Evolutionary conservation across 2,797 vertebrate genomes (phyloP).

Genomic region (Potorous gilbertii): DNA sequence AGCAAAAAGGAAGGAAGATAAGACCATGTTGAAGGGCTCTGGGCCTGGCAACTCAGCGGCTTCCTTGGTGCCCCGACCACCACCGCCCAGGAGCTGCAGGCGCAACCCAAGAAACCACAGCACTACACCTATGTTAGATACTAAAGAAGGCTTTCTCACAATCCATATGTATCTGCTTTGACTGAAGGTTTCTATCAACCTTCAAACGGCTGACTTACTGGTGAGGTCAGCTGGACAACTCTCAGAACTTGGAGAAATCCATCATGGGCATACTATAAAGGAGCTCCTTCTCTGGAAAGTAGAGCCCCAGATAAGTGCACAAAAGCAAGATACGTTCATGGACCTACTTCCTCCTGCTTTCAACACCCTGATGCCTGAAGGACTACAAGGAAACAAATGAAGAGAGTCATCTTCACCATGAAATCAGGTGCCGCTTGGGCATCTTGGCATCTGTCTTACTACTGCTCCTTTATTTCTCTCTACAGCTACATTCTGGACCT

Average conservation of each 20-base stretch:
- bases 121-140: slow-evolving; percentile 50
- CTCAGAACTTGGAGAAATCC: slow-evolving; percentile 75
- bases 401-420: not conserved
- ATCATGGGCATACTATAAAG: slow-evolving; percentile 69
- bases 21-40: too few species aligned
- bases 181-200: slow-evolving; percentile 75
- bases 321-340: slow-evolving; percentile 68
- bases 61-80: too few species aligned
- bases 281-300: slow-evolving; percentile 70
- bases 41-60: too few species aligned
- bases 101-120: too few species aligned
- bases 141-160: slow-evolving; percentile 77
- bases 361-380: slow-evolving; percentile 67
- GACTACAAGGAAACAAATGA: not conserved
- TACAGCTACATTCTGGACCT: not conserved
- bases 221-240: slow-evolving; percentile 77
- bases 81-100: too few species aligned
- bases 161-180: slow-evolving; percentile 65
- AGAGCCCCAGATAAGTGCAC: slow-evolving; percentile 66
- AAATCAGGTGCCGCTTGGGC: not conserved
- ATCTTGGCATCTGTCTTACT: not conserved
- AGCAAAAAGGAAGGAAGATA: too few species aligned
- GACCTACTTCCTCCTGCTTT: slow-evolving; percentile 67
- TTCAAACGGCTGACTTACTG: slow-evolving; percentile 73
- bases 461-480: not conserved